Evolutionary conservation across 1,140 invertebrate genomes (phyloP).

Genomic region (Riptortus pedestris): DNA sequence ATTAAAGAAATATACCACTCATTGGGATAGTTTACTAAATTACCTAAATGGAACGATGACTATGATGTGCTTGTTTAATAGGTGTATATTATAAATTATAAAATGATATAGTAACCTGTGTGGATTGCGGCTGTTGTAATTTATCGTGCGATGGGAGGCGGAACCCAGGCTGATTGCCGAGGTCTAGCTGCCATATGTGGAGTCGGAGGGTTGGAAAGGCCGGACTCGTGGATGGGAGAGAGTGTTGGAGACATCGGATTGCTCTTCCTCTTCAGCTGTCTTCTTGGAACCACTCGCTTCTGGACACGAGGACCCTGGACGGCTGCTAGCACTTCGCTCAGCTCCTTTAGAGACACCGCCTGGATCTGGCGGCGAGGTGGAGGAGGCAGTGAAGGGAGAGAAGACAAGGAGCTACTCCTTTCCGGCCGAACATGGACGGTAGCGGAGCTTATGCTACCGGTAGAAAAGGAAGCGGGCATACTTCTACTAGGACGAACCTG

Average conservation of each 20-base stretch:
- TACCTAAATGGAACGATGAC: no score
- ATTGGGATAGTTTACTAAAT: no score
- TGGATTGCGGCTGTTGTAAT: background rate
- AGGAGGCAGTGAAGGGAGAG: slow-evolving; percentile 40
- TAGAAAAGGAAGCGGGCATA: slow-evolving; percentile 27
- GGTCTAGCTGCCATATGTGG: slow-evolving; percentile 30
- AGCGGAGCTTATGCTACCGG: slow-evolving; percentile 21
- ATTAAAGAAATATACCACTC: no score
- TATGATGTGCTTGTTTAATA: no score
- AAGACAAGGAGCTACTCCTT: slow-evolving; percentile 29
- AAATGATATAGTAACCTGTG: no score
- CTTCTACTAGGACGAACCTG: slow-evolving; percentile 22
- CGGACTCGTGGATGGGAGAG: slow-evolving; percentile 59
- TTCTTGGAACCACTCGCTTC: slow-evolving; percentile 27
- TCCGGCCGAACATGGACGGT: slow-evolving; percentile 5
- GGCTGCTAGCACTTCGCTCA: slow-evolving; percentile 40
- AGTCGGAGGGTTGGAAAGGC: slow-evolving; percentile 52
- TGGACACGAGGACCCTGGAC: slow-evolving; percentile 33
- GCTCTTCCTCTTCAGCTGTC: slow-evolving; percentile 37
- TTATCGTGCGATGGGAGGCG: slow-evolving; percentile 18
- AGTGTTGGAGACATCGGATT: slow-evolving; percentile 40
- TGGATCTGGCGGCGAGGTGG: slow-evolving; percentile 40
- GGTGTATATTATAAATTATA: no score
- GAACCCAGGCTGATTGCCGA: slow-evolving; percentile 13
- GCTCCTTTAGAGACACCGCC: slow-evolving; percentile 38